Evolutionary conservation across 2,113 vertebrate species (phyloP).

Genomic region (Callocephalon fimbriatum): DNA sequence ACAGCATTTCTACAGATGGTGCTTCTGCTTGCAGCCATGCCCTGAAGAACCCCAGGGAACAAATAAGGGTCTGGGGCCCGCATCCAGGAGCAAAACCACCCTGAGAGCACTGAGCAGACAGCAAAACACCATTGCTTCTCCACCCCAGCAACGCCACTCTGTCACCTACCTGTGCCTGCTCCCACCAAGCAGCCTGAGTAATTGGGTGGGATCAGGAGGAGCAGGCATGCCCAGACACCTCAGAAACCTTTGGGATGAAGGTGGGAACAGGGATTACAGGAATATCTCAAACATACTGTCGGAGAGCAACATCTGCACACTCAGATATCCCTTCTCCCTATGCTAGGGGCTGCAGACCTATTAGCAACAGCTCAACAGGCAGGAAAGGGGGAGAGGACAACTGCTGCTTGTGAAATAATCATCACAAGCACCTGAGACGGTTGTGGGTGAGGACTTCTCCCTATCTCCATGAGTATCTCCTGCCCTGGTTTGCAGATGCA

Average conservation of each 20-base stretch:
- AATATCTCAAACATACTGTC: neutral
- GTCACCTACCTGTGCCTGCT: neutral
- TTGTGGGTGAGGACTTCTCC: neutral
- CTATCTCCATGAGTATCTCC: neutral
- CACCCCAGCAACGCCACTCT: neutral
- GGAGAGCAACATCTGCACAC: no score
- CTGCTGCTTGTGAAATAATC: neutral
- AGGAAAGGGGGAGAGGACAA: neutral
- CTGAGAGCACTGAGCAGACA: neutral
- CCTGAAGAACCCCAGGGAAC: neutral
- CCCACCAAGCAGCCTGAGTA: rapidly evolving
- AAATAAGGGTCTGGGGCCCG: neutral
- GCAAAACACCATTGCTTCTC: neutral
- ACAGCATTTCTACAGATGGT: neutral
- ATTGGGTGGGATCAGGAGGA: neutral
- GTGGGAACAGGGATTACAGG: neutral
- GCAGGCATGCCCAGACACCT: no score
- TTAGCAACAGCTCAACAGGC: neutral
- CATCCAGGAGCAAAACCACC: neutral
- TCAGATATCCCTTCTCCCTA: neutral
- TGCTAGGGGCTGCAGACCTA: neutral
- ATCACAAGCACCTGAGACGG: neutral
- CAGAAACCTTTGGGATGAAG: neutral
- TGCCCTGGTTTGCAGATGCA: neutral
- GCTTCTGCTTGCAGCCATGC: no score